Conservation (phyloP, 2,113 vertebrate species). For the Platichthys stellatus region DNA sequence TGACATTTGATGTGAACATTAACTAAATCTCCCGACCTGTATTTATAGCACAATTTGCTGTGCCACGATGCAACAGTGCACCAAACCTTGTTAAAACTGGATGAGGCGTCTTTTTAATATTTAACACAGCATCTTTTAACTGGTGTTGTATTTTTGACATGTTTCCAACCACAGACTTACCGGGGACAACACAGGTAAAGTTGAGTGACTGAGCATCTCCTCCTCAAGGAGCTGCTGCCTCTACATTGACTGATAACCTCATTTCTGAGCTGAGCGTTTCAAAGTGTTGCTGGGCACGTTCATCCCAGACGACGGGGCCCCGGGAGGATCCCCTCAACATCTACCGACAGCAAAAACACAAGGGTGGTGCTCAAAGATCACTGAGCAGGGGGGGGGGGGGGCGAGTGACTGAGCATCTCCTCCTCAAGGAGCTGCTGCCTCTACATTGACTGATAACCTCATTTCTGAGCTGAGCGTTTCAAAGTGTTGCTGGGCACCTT, state of each 20-base stretch:
- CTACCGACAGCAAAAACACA: constrained; percentile 29
- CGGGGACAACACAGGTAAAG: constrained; percentile 1
- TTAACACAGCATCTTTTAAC: not conserved
- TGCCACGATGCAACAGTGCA: no score
- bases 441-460: constrained; percentile 48
- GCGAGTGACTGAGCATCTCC: constrained; percentile 6
- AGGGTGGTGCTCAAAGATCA: constrained; percentile 27
- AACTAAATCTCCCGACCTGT: no score
- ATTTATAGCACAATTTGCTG: no score
- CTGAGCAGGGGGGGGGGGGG: constrained; percentile 22
- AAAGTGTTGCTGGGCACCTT: constrained; percentile 29
- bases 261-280: constrained; percentile 27
- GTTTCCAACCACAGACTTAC: not conserved
- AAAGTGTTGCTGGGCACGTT: constrained; percentile 30
- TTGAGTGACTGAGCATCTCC: constrained; percentile 5
- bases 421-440: constrained; percentile 12
- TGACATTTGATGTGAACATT: no score
- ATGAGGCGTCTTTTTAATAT: not conserved
- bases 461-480: constrained; percentile 27
- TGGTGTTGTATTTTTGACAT: not conserved
- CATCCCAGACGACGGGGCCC: constrained; percentile 16
- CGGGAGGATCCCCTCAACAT: constrained; percentile 16
- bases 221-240: constrained; percentile 12
- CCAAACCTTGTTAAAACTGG: not conserved
- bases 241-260: constrained; percentile 48